These are phyloP conservation scores for Papio anubis DNA, from an alignment of 2,113 vertebrate genomes.

Conservation along the genomic window DNA sequence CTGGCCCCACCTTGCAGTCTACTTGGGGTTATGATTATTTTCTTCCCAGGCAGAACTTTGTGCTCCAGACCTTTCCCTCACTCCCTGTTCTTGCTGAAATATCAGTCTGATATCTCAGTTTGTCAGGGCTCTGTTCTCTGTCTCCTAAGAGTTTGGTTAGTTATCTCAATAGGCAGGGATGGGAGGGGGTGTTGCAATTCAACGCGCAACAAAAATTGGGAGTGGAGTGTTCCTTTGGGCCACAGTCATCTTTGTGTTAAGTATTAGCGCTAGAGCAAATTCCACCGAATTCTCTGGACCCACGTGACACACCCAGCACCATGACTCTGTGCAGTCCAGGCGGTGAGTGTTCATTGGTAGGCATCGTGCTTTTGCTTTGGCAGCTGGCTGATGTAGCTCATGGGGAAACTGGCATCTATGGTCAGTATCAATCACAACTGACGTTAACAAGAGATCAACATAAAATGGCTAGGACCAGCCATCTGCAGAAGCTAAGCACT, in stretches of 20 bases:
- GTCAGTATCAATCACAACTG: not conserved
- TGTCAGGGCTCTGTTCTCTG: not conserved
- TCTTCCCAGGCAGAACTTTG: not conserved
- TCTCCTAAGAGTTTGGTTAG: not conserved
- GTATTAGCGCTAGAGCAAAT: not conserved
- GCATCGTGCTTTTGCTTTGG: not conserved
- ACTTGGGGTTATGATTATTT: not conserved
- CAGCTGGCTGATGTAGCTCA: not conserved
- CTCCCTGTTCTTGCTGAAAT: not conserved
- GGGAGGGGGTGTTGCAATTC: not conserved
- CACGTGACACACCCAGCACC: not conserved
- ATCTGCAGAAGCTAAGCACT: not conserved
- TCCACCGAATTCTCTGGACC: not conserved
- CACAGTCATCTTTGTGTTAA: not conserved
- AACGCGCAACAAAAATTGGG: not conserved
- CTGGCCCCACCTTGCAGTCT: not conserved
- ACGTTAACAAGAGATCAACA: not conserved
- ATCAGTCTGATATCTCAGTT: not conserved
- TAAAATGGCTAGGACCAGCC: not conserved
- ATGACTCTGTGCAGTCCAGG: not conserved
- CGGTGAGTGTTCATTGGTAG: fast-evolving
- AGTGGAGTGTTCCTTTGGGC: not conserved
- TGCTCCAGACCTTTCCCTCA: not conserved
- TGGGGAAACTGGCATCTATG: not conserved
- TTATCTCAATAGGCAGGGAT: not conserved